Conservation (phyloP, 2,888 invertebrate species). For the Lacanobia wlatinum region DNA sequence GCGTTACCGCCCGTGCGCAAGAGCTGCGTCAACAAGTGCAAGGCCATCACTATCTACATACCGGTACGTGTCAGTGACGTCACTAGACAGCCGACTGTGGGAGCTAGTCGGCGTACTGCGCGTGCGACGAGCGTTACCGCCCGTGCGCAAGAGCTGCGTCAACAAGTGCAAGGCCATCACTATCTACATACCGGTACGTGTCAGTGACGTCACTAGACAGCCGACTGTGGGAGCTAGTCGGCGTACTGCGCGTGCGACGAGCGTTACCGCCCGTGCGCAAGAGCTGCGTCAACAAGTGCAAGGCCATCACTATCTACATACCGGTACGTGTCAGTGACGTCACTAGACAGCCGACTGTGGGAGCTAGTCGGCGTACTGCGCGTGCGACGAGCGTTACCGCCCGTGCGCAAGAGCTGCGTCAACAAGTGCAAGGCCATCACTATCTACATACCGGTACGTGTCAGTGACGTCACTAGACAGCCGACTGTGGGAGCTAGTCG, state of each 20-base stretch:
- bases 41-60: constrained; percentile 70
- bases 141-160: constrained; percentile 18
- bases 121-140: constrained; percentile 66
- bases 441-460: constrained; percentile 73
- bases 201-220: constrained; percentile 68
- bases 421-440: constrained; percentile 74
- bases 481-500: constrained; percentile 76
- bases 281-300: constrained; percentile 76
- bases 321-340: constrained; percentile 65
- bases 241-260: constrained; percentile 75
- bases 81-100: constrained; percentile 77
- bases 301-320: constrained; percentile 70
- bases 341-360: constrained; percentile 69
- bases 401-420: constrained; percentile 71
- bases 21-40: constrained; percentile 70
- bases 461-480: background rate
- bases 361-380: constrained; percentile 76
- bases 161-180: constrained; percentile 74
- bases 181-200: constrained; percentile 73
- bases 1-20: constrained; percentile 22
- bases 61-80: constrained; percentile 66
- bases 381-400: constrained; percentile 74
- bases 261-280: constrained; percentile 73
- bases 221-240: constrained; percentile 76
- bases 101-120: constrained; percentile 76